Conservation (phyloP, 2,888 invertebrate genomes). For the Ariolimax columbianus region DNA sequence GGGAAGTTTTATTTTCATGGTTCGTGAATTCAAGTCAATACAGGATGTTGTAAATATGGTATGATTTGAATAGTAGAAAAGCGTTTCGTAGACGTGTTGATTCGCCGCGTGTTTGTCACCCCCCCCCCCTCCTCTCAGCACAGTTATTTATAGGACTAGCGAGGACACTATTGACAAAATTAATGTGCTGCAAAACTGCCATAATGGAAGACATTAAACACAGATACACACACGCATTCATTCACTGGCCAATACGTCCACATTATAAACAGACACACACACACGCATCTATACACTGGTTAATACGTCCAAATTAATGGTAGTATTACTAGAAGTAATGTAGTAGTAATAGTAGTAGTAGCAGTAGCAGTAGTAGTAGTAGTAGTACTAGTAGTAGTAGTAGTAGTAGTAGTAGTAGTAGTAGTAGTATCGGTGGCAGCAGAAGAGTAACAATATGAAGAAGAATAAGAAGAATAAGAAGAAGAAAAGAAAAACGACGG, state of each 20-base stretch:
- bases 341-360: neutral
- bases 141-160: too few relatives aligned
- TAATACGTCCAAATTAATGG: neutral
- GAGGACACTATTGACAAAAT: neutral
- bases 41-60: slow-evolving; percentile 3
- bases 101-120: neutral
- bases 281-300: neutral
- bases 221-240: too few relatives aligned
- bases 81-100: neutral
- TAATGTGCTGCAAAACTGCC: too few relatives aligned
- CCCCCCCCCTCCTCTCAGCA: too few relatives aligned
- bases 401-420: slow-evolving; percentile 16
- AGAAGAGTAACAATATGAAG: too few relatives aligned
- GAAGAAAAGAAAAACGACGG: too few relatives aligned
- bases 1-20: neutral
- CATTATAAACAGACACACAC: too few relatives aligned
- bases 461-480: too few relatives aligned
- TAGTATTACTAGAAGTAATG: neutral
- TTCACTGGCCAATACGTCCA: too few relatives aligned
- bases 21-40: neutral
- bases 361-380: slow-evolving; percentile 23
- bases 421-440: too few relatives aligned
- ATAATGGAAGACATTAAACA: too few relatives aligned
- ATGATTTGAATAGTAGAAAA: neutral
- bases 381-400: slow-evolving; percentile 29